phyloP scores from a whole-genome alignment of 2,797 vertebrate species.

The Sebastes steindachneri region DNA sequence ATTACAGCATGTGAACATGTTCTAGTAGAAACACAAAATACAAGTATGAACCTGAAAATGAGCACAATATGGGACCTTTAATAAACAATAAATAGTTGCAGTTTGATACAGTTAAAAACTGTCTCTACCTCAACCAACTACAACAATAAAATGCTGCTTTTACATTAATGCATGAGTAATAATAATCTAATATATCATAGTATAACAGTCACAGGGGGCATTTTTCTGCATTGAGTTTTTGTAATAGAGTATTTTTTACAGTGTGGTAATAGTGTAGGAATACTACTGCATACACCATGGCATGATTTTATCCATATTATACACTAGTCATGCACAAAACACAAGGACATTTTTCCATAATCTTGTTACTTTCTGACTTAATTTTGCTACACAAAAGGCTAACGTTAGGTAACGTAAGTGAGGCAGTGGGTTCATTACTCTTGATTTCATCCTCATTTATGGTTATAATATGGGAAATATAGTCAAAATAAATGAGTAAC shows the following conservation, averaged over 20 bases:
- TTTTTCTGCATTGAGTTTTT: background rate
- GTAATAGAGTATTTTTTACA: background rate
- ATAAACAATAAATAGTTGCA: too few relatives aligned
- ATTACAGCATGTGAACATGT: too few relatives aligned
- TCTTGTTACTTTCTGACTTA: background rate
- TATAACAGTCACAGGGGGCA: background rate
- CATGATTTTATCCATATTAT: too few relatives aligned
- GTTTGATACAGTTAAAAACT: background rate
- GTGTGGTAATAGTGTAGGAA: background rate
- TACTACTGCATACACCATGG: background rate
- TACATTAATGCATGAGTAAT: background rate
- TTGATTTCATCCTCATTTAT: background rate
- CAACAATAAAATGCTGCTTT: background rate
- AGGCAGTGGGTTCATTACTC: background rate
- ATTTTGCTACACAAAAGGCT: background rate
- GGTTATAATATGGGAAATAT: background rate
- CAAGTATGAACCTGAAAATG: too few relatives aligned
- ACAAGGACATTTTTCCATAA: background rate
- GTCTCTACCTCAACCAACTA: background rate
- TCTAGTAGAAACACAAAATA: too few relatives aligned
- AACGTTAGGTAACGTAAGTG: too few relatives aligned
- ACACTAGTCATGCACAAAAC: background rate
- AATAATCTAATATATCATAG: background rate
- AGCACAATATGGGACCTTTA: too few relatives aligned
- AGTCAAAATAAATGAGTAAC: background rate